A percentile compares a stretch with the other conserved stretches of the same genome.
These are phyloP conservation scores for Palloptera scutellata DNA, from an alignment of 2,888 invertebrate species.

Conservation along the genomic window DNA sequence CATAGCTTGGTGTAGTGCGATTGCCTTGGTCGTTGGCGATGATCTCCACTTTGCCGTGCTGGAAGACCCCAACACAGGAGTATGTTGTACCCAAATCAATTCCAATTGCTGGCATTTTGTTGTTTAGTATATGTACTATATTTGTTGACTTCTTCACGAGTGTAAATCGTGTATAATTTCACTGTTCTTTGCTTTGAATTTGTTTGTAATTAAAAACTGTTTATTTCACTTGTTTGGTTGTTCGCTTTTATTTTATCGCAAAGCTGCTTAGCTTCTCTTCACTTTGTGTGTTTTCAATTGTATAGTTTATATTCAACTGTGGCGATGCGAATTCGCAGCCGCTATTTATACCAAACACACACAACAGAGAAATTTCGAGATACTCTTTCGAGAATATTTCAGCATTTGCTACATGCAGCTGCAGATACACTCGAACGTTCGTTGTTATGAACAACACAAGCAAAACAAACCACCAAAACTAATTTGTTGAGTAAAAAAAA, in stretches of 20 bases:
- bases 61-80: conserved; percentile 84
- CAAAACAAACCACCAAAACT: too few species aligned
- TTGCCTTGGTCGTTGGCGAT: conserved; percentile 86
- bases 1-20: conserved; percentile 79
- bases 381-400: not conserved
- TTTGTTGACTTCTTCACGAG: too few species aligned
- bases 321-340: not conserved
- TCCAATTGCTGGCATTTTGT: conserved; percentile 73
- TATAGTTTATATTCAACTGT: conserved; percentile 7
- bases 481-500: too few species aligned
- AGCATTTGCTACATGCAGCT: not conserved
- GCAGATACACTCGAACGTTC: not conserved
- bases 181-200: too few species aligned
- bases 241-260: too few species aligned
- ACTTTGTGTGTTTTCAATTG: not conserved
- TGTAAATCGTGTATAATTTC: too few species aligned
- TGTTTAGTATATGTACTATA: not conserved
- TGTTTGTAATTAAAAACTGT: too few species aligned
- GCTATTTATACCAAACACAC: conserved; percentile 9
- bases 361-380: not conserved
- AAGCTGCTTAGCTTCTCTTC: too few species aligned
- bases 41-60: conserved; percentile 83
- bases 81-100: conserved; percentile 89
- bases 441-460: too few species aligned
- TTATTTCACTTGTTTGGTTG: too few species aligned